Percentiles rank a stretch among this genome's conserved stretches.
These are phyloP conservation scores for Drosophila orena DNA, from an alignment of 1,140 invertebrate species.

Conservation along the genomic window DNA sequence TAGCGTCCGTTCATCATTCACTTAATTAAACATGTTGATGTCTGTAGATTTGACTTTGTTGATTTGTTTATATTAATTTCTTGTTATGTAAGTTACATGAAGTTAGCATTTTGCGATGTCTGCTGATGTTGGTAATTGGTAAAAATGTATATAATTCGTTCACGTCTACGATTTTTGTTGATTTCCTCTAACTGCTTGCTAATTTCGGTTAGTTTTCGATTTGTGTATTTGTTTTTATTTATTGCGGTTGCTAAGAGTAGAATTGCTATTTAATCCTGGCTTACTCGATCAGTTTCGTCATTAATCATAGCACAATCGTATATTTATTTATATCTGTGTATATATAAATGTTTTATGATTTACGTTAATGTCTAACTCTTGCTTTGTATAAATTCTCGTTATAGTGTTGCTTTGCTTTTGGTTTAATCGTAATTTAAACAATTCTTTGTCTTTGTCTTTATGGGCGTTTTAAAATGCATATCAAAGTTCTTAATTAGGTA, in stretches of 20 bases:
- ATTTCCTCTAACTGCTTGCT: constrained; percentile 35
- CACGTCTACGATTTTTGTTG: constrained; percentile 5
- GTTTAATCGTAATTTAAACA: constrained; percentile 46
- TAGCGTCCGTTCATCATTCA: constrained; percentile 34
- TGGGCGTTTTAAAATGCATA: constrained; percentile 80
- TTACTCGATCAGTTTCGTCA: constrained; percentile 45
- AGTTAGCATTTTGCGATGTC: constrained; percentile 20
- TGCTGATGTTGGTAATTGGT: constrained; percentile 33
- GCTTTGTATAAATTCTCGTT: constrained; percentile 77
- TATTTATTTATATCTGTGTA: constrained; percentile 27
- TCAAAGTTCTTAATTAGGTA: constrained; percentile 70
- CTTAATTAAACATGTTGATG: constrained; percentile 34
- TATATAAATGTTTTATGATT: constrained; percentile 57
- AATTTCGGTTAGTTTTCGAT: constrained; percentile 19
- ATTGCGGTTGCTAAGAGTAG: constrained; percentile 46
- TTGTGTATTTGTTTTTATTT: constrained; percentile 29
- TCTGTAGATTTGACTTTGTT: constrained; percentile 37
- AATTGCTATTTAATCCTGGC: constrained; percentile 49
- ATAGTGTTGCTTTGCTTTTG: constrained; percentile 44
- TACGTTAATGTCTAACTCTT: constrained; percentile 71
- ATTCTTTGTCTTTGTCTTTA: constrained; percentile 46
- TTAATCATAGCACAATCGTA: constrained; percentile 52
- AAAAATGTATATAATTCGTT: constrained; percentile 26
- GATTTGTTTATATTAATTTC: constrained; percentile 41
- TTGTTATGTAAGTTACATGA: constrained; percentile 39